Evolutionary conservation across 2,797 vertebrate species (phyloP), one percentile per base, ranked within the genome.

Genomic region (Steatocranus sp.): DNA sequence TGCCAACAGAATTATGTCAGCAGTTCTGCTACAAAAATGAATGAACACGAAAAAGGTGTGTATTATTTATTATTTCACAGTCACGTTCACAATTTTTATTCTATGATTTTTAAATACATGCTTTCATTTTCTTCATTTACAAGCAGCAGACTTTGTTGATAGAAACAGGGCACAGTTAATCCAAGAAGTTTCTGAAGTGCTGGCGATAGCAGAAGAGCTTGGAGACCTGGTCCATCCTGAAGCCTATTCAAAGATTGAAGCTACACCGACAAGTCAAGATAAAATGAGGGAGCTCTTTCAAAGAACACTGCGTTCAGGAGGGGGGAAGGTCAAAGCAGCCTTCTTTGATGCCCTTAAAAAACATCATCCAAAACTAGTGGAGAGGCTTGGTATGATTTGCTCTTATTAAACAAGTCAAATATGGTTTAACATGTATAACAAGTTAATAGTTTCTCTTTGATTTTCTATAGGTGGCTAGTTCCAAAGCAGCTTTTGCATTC

Each of bases 311-410:
- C 75, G 1, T 15, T 4, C 88, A n/a, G 91, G 87, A 51, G 90
- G 86, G 7, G 1, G 1, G 2, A 4, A 0, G 7, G 90, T 85
- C 75, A 94, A 90, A 88, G 93, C 88, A 11, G 91, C 92, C 10
- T 93, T 95, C 83, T 95, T 92, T n/a, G 58, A 93, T 3, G 79
- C 66, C 12, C 83, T 94, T 17, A 70, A 46, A 54, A 51, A 11
- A 11, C 81, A 25, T 27, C 15, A 93, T 1, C 70, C 68, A 1
- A 0, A 1, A 0, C 78, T 93, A 9, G 20, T 94, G 48, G 8
- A 88, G 25, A 51, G 10, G 0, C 89, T 88, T 1, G 48, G 91
- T 92, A 87, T 1, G 83, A 76, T 49, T 68, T 81, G 2, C 5
- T 78, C 6, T 49, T 32, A 25, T 51, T 8, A 18, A 82, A 77